Conservation (phyloP, 2,113 vertebrate species). For the Spilogale gracilis region DNA sequence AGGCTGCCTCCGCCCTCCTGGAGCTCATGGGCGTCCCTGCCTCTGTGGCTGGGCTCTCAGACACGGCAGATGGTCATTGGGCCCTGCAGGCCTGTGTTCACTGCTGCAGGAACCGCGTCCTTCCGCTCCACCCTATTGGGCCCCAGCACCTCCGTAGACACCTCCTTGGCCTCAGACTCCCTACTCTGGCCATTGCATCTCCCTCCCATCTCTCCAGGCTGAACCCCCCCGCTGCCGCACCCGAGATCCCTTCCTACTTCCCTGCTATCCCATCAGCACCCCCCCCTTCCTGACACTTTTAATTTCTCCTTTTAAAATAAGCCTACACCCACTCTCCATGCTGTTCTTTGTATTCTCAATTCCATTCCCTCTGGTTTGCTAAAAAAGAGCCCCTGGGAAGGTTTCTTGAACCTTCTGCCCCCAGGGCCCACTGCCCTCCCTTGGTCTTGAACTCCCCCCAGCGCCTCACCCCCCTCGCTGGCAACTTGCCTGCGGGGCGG, state of each 20-base stretch:
- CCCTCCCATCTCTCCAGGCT: background rate
- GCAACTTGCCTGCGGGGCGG: accelerated
- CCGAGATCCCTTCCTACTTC: background rate
- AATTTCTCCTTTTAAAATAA: background rate
- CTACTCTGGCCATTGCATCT: background rate
- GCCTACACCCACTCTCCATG: background rate
- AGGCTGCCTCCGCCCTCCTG: background rate
- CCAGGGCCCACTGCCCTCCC: too few relatives aligned
- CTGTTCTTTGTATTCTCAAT: background rate
- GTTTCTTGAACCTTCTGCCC: background rate
- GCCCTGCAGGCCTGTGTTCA: background rate
- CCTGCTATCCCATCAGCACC: background rate
- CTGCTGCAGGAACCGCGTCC: background rate
- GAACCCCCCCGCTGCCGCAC: background rate
- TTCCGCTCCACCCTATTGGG: background rate
- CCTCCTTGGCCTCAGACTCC: background rate
- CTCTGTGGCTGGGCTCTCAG: background rate
- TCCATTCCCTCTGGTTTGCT: background rate
- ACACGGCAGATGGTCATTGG: background rate
- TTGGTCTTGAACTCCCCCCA: background rate
- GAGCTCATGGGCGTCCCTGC: accelerated
- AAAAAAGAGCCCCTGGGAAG: background rate
- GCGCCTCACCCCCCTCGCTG: background rate
- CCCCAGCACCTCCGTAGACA: background rate
- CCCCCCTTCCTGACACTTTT: background rate